phyloP scores from a whole-genome alignment of 2,888 invertebrate species.

The Clostera curtula region DNA sequence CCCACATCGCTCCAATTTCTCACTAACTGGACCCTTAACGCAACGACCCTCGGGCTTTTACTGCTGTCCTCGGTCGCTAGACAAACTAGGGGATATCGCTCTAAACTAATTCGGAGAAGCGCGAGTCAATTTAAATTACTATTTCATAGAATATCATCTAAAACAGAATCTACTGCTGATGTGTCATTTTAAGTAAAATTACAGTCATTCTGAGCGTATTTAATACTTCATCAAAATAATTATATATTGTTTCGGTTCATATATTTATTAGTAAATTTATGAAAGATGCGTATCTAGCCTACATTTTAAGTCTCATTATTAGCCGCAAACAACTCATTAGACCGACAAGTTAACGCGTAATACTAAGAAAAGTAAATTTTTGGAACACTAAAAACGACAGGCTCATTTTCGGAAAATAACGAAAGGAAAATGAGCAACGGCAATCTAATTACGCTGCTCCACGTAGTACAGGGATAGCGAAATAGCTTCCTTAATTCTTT shows the following conservation, averaged over 20 bases:
- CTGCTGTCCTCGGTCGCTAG: constrained; percentile 30
- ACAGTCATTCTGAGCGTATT: too few species aligned
- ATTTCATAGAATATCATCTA: neutral
- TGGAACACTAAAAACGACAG: constrained; percentile 37
- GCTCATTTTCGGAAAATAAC: constrained; percentile 51
- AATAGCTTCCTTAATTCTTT: constrained; percentile 54
- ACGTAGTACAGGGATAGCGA: constrained; percentile 51
- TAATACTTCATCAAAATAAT: too few species aligned
- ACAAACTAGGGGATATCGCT: constrained; percentile 21
- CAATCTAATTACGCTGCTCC: constrained; percentile 58
- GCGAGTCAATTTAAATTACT: constrained; percentile 16
- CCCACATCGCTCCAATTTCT: constrained; percentile 52
- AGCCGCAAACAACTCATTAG: too few species aligned
- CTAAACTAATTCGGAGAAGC: constrained; percentile 20
- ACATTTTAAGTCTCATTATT: too few species aligned
- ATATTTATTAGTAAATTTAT: too few species aligned
- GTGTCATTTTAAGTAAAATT: neutral
- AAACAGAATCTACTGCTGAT: neutral
- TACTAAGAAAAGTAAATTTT: constrained; percentile 28
- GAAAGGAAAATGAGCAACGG: constrained; percentile 53
- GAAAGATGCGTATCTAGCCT: too few species aligned
- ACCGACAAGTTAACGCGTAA: too few species aligned
- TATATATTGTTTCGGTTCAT: too few species aligned
- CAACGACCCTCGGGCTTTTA: constrained; percentile 45
- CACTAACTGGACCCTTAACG: constrained; percentile 54